A percentile compares a stretch with the other conserved stretches of the same genome.
Evolutionary conservation across 1,140 invertebrate genomes (phyloP).

Genomic region (Lucilia cuprina): DNA sequence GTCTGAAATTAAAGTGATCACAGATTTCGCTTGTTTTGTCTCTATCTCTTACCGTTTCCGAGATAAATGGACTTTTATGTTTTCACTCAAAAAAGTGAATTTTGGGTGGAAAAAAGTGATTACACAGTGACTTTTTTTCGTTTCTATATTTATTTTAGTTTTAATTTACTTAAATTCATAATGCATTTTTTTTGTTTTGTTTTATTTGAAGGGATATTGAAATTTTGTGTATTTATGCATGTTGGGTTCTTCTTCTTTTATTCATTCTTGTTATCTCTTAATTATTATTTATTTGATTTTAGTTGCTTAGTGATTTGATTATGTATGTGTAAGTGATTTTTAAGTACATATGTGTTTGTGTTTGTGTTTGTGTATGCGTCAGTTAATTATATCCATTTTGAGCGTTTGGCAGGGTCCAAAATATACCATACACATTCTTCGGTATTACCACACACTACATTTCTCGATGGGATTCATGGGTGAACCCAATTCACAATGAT

Average conservation of each 20-base stretch:
- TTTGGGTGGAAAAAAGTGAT: too few relatives aligned
- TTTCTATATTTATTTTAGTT: not conserved
- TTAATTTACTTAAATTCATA: not conserved
- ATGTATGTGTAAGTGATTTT: not conserved
- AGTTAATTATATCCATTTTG: not conserved
- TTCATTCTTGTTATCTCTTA: not conserved
- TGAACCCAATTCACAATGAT: slow-evolving; percentile 77
- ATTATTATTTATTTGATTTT: not conserved
- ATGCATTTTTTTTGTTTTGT: not conserved
- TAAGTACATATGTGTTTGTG: not conserved
- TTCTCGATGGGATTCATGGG: slow-evolving; percentile 92
- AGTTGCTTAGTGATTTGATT: not conserved
- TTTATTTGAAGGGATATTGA: slow-evolving; percentile 15
- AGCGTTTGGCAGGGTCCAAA: not conserved
- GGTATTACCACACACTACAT: slow-evolving; percentile 88
- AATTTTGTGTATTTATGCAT: slow-evolving; percentile 12
- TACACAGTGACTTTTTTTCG: too few relatives aligned
- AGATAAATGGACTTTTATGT: too few relatives aligned
- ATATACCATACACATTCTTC: not conserved
- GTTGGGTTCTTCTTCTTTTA: not conserved
- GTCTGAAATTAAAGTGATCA: too few relatives aligned
- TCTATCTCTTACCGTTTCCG: too few relatives aligned
- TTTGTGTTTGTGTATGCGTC: not conserved
- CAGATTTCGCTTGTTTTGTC: too few relatives aligned
- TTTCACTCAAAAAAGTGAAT: too few relatives aligned